A percentile compares a stretch with the other conserved stretches of the same genome.
Evolutionary conservation across 2,888 invertebrate species (phyloP).

Genomic region (Xestia ashworthii): DNA sequence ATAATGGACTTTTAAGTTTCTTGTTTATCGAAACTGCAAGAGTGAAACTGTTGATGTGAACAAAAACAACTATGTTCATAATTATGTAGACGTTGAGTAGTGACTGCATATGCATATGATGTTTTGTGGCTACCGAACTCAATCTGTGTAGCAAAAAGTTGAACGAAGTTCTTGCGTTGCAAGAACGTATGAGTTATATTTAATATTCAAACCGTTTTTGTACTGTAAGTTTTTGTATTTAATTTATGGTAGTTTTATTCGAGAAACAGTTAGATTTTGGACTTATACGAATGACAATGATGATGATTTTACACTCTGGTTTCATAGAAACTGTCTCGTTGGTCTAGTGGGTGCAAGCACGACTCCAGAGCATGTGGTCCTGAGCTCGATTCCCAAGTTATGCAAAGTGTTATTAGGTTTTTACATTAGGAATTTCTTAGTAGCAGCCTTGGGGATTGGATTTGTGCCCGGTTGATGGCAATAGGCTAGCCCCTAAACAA

Average conservation of each 20-base stretch:
- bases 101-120: not conserved
- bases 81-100: not conserved
- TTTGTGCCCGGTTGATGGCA: too few species aligned
- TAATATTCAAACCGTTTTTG: not conserved
- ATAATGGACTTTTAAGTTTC: constrained; percentile 21
- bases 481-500: too few species aligned
- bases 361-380: too few species aligned
- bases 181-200: not conserved
- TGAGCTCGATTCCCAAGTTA: too few species aligned
- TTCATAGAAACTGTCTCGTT: too few species aligned
- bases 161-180: not conserved
- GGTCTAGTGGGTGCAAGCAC: not conserved
- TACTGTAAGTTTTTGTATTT: not conserved
- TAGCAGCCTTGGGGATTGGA: too few species aligned
- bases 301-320: too few species aligned
- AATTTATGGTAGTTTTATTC: not conserved
- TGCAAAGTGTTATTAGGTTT: too few species aligned
- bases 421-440: too few species aligned
- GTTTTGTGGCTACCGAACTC: constrained; percentile 8
- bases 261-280: not conserved
- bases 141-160: constrained; percentile 16
- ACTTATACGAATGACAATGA: too few species aligned
- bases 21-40: constrained; percentile 8
- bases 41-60: not conserved
- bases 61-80: too few species aligned